phyloP scores from a whole-genome alignment of 2,797 vertebrate genomes.

The Hydrocynus forskahlii region DNA sequence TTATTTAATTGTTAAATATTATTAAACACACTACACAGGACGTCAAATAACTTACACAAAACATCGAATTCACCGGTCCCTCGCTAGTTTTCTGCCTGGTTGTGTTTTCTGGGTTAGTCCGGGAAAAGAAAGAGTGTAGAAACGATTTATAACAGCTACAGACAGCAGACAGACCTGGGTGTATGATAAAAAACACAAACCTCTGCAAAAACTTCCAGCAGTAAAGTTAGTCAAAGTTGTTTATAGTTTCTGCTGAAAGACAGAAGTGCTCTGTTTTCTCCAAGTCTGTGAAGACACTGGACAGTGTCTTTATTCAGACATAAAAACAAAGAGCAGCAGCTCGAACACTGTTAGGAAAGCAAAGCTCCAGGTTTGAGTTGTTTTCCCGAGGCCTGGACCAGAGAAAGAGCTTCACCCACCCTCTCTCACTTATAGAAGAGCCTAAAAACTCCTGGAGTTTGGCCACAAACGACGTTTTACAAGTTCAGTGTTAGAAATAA shows the following conservation, averaged over 20 bases:
- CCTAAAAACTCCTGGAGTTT: neutral
- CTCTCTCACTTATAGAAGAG: neutral
- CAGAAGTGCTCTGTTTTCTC: neutral
- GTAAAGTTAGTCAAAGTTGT: too few relatives aligned
- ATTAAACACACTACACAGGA: too few relatives aligned
- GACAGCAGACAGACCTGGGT: neutral
- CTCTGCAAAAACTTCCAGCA: too few relatives aligned
- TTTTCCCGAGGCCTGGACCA: conserved; percentile 42
- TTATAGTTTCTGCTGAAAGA: too few relatives aligned
- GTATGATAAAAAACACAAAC: neutral
- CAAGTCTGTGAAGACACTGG: neutral
- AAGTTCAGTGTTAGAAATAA: neutral
- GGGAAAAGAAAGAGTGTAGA: neutral
- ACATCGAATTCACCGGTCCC: too few relatives aligned
- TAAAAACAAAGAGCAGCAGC: conserved; percentile 2
- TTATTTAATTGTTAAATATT: too few relatives aligned
- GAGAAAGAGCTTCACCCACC: neutral
- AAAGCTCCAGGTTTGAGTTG: conserved; percentile 11
- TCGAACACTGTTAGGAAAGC: neutral
- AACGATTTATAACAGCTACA: neutral
- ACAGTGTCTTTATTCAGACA: neutral
- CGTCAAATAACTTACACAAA: neutral
- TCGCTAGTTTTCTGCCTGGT: too few relatives aligned
- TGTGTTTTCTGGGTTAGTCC: neutral
- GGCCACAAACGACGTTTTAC: neutral